Percentiles rank a stretch among this genome's conserved stretches.
phyloP scores from a whole-genome alignment of 2,113 vertebrate species.

The Heloderma charlesbogerti region DNA sequence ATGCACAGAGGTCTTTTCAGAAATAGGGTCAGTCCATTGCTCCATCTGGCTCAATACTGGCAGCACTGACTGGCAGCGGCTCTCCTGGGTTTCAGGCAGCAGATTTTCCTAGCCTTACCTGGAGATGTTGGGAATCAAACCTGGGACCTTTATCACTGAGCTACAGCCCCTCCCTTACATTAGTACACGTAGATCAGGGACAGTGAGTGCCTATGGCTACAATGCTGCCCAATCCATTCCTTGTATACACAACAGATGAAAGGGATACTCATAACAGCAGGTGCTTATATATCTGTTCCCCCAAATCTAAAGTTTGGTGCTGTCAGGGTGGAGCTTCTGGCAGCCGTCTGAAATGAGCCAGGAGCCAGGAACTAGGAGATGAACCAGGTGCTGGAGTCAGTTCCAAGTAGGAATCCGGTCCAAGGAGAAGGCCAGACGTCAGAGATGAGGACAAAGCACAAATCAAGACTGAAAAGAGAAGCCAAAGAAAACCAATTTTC shows the following conservation, averaged over 20 bases:
- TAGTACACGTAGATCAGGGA: no score
- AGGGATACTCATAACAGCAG: background rate
- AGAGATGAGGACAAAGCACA: background rate
- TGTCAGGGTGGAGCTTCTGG: background rate
- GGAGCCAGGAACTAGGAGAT: background rate
- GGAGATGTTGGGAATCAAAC: no score
- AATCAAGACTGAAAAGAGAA: background rate
- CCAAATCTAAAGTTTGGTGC: background rate
- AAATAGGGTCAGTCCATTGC: background rate
- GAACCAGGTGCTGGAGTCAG: background rate
- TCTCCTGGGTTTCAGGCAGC: no score
- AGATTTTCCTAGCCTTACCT: no score
- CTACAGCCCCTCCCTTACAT: no score
- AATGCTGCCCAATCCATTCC: no score
- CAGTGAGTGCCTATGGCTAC: no score
- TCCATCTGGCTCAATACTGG: no score
- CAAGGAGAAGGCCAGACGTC: background rate
- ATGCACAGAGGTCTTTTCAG: background rate
- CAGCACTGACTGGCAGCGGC: no score
- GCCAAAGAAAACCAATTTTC: conserved; percentile 13
- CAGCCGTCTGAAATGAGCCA: background rate
- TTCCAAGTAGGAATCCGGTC: background rate
- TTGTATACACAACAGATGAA: background rate
- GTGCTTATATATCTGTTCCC: background rate
- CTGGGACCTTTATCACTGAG: no score